phyloP scores from a whole-genome alignment of 2,113 vertebrate genomes.

The Solenodon paradoxus region DNA sequence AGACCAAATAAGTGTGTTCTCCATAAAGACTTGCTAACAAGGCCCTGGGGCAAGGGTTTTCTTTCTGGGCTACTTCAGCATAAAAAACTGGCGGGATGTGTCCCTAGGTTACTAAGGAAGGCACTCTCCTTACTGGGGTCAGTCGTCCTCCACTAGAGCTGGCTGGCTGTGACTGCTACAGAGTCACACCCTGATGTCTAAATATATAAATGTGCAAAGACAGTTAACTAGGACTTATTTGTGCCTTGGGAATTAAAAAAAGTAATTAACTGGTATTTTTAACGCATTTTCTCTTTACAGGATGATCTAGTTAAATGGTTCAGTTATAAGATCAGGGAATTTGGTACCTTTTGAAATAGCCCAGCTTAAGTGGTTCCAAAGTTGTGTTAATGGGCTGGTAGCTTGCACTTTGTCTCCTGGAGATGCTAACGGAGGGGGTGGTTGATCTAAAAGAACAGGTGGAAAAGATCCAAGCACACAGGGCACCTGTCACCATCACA shows the following conservation, averaged over 20 bases:
- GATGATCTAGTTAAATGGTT: constrained; percentile 77
- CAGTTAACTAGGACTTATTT: constrained; percentile 79
- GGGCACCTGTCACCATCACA: not conserved
- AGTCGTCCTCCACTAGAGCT: not conserved
- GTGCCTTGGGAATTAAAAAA: constrained; percentile 76
- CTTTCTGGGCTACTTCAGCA: not conserved
- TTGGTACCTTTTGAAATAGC: constrained; percentile 78
- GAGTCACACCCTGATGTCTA: constrained; percentile 69
- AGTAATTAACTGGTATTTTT: constrained; percentile 82
- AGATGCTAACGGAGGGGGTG: constrained; percentile 25
- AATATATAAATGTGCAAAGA: constrained; percentile 79
- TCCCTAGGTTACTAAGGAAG: not conserved
- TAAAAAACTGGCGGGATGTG: not conserved
- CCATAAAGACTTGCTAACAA: not conserved
- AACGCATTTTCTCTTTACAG: constrained; percentile 77
- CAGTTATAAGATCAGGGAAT: constrained; percentile 79
- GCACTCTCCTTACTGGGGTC: not conserved
- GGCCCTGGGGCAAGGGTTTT: not conserved
- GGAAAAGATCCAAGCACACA: not conserved
- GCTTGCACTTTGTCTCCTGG: constrained; percentile 19
- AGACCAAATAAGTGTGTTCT: not conserved
- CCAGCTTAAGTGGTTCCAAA: constrained; percentile 74
- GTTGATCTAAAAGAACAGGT: not conserved
- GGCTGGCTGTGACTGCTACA: not conserved
- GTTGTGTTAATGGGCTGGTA: constrained; percentile 62